Conservation (phyloP, 2,113 vertebrate species). For the Peucedramus taeniatus region DNA sequence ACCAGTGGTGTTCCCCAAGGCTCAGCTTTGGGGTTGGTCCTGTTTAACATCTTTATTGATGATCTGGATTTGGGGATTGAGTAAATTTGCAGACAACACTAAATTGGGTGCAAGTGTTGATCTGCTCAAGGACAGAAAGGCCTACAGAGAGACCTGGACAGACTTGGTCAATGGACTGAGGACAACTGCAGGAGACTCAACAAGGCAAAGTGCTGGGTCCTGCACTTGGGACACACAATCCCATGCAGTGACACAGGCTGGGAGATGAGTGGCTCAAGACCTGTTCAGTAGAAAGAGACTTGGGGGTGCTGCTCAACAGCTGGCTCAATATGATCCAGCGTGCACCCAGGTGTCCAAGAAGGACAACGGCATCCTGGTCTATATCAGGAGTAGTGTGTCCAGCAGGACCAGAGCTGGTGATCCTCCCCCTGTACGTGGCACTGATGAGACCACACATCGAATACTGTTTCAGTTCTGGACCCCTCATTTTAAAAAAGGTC, state of each 20-base stretch:
- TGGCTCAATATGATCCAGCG: no score
- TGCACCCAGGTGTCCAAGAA: background rate
- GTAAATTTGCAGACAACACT: background rate
- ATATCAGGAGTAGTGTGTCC: background rate
- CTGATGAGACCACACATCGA: background rate
- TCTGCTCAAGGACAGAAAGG: background rate
- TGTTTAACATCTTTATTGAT: background rate
- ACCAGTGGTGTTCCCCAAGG: background rate
- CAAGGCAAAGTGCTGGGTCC: rapidly evolving
- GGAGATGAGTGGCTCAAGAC: background rate
- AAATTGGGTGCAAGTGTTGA: background rate
- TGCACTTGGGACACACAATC: background rate
- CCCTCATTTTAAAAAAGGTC: background rate
- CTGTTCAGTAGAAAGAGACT: background rate
- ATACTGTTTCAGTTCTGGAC: background rate
- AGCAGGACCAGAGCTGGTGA: background rate
- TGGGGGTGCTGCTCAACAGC: background rate
- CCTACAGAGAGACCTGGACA: background rate
- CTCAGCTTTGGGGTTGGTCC: background rate
- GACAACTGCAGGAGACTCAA: background rate
- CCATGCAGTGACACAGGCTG: background rate
- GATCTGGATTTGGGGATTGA: background rate
- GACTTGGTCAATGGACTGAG: background rate
- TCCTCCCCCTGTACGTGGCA: background rate
- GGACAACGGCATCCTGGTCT: background rate